A percentile compares a stretch with the other conserved stretches of the same genome.
phyloP scores from a whole-genome alignment of 2,113 vertebrate species.

The Antigone vipio region DNA sequence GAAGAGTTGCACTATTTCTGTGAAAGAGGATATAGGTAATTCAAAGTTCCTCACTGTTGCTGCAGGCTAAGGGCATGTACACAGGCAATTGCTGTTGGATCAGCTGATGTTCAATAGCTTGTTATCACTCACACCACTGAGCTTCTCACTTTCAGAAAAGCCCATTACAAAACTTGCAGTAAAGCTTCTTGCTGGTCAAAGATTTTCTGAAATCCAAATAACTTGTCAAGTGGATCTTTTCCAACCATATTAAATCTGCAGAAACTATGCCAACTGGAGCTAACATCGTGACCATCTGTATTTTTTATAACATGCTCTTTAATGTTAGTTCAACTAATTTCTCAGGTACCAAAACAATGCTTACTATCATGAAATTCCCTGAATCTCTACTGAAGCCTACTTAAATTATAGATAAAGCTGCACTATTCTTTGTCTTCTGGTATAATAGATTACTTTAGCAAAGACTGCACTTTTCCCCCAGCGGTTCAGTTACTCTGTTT shows the following conservation, averaged over 20 bases:
- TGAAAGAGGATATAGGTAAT: background rate
- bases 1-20: background rate
- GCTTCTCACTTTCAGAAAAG: background rate
- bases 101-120: constrained; percentile 7
- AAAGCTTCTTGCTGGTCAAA: background rate
- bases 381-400: background rate
- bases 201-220: background rate
- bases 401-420: background rate
- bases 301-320: background rate
- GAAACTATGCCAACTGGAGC: background rate
- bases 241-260: background rate
- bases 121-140: background rate
- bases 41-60: background rate
- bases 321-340: background rate
- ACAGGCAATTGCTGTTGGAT: background rate
- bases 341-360: background rate
- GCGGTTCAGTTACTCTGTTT: background rate
- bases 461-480: background rate
- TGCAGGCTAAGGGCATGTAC: background rate
- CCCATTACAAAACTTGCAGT: background rate
- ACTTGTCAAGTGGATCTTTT: background rate
- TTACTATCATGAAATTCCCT: background rate
- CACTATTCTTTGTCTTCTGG: background rate
- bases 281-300: background rate
- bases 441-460: background rate